Percentiles rank a stretch among this genome's conserved stretches.
phyloP scores from a whole-genome alignment of 1,140 invertebrate genomes.

The Megalopta genalis region DNA sequence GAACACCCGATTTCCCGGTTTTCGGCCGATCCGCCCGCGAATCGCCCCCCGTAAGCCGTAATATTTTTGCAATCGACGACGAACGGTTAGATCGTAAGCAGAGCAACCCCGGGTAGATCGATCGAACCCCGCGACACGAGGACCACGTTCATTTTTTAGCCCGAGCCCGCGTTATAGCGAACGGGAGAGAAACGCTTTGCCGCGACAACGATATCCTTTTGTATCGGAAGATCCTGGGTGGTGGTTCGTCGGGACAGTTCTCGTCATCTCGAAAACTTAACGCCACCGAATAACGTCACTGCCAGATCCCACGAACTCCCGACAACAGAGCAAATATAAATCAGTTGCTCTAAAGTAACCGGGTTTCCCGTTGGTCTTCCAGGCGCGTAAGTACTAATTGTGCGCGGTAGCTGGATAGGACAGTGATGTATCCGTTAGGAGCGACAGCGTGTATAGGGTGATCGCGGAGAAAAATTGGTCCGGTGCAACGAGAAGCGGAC shows the following conservation, averaged over 20 bases:
- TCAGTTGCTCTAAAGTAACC: too few relatives aligned
- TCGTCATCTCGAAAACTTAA: too few relatives aligned
- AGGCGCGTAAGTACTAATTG: too few relatives aligned
- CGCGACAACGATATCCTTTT: background rate
- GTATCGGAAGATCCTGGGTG: too few relatives aligned
- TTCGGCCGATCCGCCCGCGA: too few relatives aligned
- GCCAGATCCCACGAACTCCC: background rate
- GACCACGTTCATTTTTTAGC: too few relatives aligned
- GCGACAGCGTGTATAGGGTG: background rate
- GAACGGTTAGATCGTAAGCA: too few relatives aligned
- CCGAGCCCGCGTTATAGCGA: background rate
- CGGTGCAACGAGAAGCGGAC: too few relatives aligned
- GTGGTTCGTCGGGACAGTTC: background rate
- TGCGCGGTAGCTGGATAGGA: background rate
- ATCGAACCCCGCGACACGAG: background rate
- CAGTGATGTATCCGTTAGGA: background rate
- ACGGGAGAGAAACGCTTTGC: background rate
- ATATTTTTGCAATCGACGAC: too few relatives aligned
- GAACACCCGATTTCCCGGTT: background rate
- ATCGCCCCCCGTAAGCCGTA: too few relatives aligned
- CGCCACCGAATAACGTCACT: slow-evolving; percentile 1
- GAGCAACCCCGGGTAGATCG: too few relatives aligned
- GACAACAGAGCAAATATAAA: slow-evolving; percentile 8
- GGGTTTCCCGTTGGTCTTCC: background rate
- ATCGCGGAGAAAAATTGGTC: background rate